These are phyloP conservation scores for Graphium colonna DNA, from an alignment of 2,888 invertebrate species.

Conservation along the genomic window DNA sequence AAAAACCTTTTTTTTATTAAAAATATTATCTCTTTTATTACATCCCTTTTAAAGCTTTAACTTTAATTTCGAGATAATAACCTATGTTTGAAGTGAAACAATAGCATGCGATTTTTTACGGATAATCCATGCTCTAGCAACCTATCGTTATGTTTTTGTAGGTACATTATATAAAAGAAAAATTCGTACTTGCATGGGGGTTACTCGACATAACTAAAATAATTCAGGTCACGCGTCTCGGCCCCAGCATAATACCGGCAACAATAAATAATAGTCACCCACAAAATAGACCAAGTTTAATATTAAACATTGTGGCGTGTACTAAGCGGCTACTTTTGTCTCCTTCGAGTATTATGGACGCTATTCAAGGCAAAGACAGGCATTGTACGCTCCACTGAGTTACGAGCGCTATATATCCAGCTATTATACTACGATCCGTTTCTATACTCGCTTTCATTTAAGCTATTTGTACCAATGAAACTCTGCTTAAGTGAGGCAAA, in stretches of 20 bases:
- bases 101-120: background rate
- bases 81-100: too few species aligned
- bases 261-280: constrained; percentile 31
- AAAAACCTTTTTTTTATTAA: too few species aligned
- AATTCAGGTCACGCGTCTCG: constrained; percentile 21
- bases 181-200: background rate
- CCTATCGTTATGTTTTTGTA: background rate
- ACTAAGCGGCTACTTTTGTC: constrained; percentile 39
- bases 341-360: constrained; percentile 30
- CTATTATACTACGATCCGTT: constrained; percentile 18
- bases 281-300: too few species aligned
- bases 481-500: constrained; percentile 13
- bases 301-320: constrained; percentile 36
- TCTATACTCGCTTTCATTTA: constrained; percentile 16
- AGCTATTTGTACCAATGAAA: constrained; percentile 21
- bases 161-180: background rate
- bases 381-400: too few species aligned
- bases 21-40: background rate
- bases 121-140: background rate
- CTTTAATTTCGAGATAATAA: background rate
- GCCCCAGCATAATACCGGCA: constrained; percentile 16
- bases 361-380: constrained; percentile 38
- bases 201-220: constrained; percentile 16
- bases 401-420: constrained; percentile 32
- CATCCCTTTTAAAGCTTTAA: background rate